phyloP scores from a whole-genome alignment of 2,113 vertebrate genomes.

The Mionectes macconnelli region DNA sequence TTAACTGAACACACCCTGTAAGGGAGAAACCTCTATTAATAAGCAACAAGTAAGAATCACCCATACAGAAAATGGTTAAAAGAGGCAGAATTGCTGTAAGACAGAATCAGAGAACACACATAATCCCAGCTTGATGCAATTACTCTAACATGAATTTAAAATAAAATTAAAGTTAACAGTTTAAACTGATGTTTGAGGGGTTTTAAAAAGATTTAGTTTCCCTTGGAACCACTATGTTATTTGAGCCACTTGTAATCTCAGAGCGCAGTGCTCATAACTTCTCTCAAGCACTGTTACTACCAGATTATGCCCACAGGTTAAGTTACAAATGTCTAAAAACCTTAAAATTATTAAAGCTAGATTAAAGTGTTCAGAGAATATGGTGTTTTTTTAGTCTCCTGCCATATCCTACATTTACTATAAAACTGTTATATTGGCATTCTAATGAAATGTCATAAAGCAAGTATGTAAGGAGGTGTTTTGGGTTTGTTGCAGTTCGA shows the following conservation, averaged over 20 bases:
- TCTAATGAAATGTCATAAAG: constrained; percentile 84
- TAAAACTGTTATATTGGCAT: constrained; percentile 81
- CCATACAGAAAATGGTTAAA: constrained; percentile 67
- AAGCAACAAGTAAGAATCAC: neutral
- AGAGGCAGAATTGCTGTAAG: constrained; percentile 38
- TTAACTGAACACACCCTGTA: neutral
- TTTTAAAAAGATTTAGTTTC: constrained; percentile 84
- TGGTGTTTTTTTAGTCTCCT: constrained; percentile 83
- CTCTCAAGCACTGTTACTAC: constrained; percentile 76
- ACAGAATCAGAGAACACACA: constrained; percentile 61
- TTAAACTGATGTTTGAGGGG: constrained; percentile 82
- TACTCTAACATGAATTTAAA: constrained; percentile 81
- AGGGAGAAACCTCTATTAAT: neutral
- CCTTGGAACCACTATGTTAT: constrained; percentile 80
- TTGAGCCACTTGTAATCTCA: constrained; percentile 78
- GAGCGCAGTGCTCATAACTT: constrained; percentile 69
- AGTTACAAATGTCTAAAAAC: constrained; percentile 78
- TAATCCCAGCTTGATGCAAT: constrained; percentile 82
- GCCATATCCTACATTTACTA: constrained; percentile 81
- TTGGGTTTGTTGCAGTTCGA: constrained; percentile 77
- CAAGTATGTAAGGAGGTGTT: constrained; percentile 83
- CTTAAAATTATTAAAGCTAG: constrained; percentile 81
- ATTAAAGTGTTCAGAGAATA: constrained; percentile 78
- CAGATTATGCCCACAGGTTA: constrained; percentile 78
- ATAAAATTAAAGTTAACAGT: constrained; percentile 84